Conservation (phyloP, 2,797 vertebrate species). For the Sebastes steindachneri region DNA sequence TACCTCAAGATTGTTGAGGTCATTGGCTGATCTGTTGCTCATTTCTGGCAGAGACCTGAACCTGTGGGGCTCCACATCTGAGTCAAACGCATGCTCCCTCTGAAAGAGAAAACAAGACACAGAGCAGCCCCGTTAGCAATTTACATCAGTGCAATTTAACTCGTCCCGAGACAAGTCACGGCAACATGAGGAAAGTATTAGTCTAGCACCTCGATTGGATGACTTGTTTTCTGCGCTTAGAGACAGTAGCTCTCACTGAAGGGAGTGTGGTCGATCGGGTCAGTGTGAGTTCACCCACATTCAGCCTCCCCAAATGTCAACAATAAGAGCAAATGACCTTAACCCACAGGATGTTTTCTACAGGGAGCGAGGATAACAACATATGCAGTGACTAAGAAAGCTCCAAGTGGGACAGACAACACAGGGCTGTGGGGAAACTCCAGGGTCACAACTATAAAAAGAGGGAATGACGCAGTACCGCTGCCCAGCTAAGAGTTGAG, state of each 20-base stretch:
- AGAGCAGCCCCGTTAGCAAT: conserved; percentile 58
- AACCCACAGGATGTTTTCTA: conserved; percentile 89
- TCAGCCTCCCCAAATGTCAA: conserved; percentile 82
- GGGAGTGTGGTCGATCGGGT: conserved; percentile 65
- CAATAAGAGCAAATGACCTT: conserved; percentile 82
- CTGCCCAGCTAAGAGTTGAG: conserved; percentile 62
- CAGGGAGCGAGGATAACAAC: conserved; percentile 83
- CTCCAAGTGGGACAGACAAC: conserved; percentile 82
- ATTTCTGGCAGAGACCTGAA: conserved; percentile 86
- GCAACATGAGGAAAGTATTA: conserved; percentile 77
- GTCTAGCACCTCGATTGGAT: conserved; percentile 45
- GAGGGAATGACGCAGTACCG: conserved; percentile 79
- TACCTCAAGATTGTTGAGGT: conserved; percentile 86
- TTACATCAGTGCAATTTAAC: conserved; percentile 61
- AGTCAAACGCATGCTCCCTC: conserved; percentile 82
- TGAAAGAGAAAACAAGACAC: conserved; percentile 77
- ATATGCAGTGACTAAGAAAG: conserved; percentile 84
- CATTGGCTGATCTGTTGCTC: conserved; percentile 83
- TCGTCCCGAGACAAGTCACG: conserved; percentile 70
- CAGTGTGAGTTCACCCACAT: conserved; percentile 81
- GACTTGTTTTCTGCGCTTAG: conserved; percentile 59
- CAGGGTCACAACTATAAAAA: conserved; percentile 87
- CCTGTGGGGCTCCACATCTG: conserved; percentile 83
- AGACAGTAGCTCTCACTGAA: conserved; percentile 71
- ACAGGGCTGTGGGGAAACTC: conserved; percentile 86